These are phyloP conservation scores for Rhincodon typus DNA, from an alignment of 2,797 vertebrate species.

Conservation along the genomic window DNA sequence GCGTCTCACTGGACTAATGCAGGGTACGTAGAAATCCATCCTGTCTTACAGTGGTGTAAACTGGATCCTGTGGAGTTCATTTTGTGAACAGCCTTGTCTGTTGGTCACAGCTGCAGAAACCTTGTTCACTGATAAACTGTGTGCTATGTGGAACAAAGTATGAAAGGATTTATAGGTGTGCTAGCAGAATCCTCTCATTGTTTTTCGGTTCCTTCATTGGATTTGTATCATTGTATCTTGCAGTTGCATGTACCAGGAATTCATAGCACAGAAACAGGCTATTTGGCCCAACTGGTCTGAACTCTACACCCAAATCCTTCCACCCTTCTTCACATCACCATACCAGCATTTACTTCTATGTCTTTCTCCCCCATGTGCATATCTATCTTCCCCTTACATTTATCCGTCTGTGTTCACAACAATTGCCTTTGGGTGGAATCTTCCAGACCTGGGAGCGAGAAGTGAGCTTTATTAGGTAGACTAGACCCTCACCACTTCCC, in stretches of 20 bases:
- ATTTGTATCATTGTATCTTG: background rate
- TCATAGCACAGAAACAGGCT: background rate
- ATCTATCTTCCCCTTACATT: background rate
- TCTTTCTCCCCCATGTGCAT: background rate
- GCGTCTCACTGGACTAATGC: conserved; percentile 98
- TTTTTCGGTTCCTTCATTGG: too few species aligned
- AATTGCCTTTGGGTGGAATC: too few species aligned
- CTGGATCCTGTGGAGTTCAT: background rate
- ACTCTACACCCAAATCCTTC: too few species aligned
- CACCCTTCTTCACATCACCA: background rate
- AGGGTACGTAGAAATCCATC: conserved; percentile 65
- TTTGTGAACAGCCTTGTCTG: background rate
- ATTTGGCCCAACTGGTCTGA: background rate
- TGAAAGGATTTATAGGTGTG: background rate
- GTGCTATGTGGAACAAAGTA: background rate
- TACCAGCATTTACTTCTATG: background rate
- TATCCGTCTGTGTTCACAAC: background rate
- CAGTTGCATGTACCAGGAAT: background rate
- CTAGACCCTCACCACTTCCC: too few species aligned
- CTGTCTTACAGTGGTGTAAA: background rate
- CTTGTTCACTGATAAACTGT: background rate
- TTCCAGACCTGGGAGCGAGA: too few species aligned
- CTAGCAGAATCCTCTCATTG: background rate
- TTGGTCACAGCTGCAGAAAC: background rate
- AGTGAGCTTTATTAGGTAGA: too few species aligned